A percentile compares a stretch with the other conserved stretches of the same genome.
Evolutionary conservation across 1,140 invertebrate species (phyloP).

Genomic region (Drosophila tsacasi): DNA sequence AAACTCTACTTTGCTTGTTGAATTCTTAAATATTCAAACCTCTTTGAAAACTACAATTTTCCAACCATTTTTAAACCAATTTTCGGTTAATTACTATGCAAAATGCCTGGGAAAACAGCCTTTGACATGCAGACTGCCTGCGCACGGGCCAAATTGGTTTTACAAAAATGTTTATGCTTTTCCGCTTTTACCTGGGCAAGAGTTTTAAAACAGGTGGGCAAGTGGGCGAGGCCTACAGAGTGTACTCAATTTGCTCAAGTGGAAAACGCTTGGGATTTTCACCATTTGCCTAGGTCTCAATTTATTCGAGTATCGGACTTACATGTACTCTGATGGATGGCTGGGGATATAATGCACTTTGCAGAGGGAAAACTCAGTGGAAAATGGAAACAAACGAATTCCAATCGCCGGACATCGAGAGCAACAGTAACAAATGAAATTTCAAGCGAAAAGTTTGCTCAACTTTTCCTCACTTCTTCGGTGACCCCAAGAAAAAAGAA

Average conservation of each 20-base stretch:
- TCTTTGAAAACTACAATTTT: neutral
- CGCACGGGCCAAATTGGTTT: neutral
- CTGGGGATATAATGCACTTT: slow-evolving; percentile 38
- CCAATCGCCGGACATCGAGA: slow-evolving; percentile 37
- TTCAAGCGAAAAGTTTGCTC: slow-evolving; percentile 42
- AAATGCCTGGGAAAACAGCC: neutral
- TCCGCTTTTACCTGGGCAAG: slow-evolving; percentile 12
- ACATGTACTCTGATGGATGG: slow-evolving; percentile 28
- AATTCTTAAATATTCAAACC: neutral
- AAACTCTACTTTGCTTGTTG: too few relatives aligned
- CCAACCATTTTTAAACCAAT: neutral
- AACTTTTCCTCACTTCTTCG: slow-evolving; percentile 36
- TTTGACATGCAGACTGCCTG: slow-evolving; percentile 6
- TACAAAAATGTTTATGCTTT: slow-evolving; percentile 15
- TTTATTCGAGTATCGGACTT: slow-evolving; percentile 32
- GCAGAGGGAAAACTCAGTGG: slow-evolving; percentile 1
- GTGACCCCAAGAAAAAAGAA: slow-evolving; percentile 3
- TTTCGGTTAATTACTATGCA: slow-evolving; percentile 10
- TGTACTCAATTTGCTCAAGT: slow-evolving; percentile 40
- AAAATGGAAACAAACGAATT: slow-evolving; percentile 30
- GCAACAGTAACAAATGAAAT: slow-evolving; percentile 54
- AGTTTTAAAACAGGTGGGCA: slow-evolving; percentile 12
- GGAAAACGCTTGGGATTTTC: slow-evolving; percentile 48
- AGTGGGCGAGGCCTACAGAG: slow-evolving; percentile 1
- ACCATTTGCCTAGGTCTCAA: slow-evolving; percentile 38